These are phyloP conservation scores for Caracal caracal DNA, from an alignment of 2,113 vertebrate genomes.

Conservation along the genomic window DNA sequence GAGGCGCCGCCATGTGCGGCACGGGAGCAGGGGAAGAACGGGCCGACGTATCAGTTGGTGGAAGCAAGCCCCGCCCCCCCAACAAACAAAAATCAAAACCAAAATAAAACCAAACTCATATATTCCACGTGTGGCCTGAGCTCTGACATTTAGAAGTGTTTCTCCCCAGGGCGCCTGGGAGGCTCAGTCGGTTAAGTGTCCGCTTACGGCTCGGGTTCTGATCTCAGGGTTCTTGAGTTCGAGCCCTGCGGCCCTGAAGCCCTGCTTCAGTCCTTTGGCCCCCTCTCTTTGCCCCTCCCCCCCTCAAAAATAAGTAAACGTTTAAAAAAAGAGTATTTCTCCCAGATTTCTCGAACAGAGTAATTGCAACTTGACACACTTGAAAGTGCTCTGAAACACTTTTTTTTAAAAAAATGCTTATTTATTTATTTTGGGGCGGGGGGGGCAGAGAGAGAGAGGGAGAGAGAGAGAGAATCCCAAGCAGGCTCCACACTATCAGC, in stretches of 20 bases:
- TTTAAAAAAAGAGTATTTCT: background rate
- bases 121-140: background rate
- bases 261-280: no score
- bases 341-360: background rate
- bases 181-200: no score
- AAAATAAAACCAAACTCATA: background rate
- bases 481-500: no score
- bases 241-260: no score
- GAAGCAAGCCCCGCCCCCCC: background rate
- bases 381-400: background rate
- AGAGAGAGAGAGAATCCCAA: no score
- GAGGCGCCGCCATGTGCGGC: background rate
- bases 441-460: no score
- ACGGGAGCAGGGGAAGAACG: background rate
- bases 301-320: no score
- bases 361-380: background rate
- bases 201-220: no score
- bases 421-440: no score
- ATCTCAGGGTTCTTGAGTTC: no score
- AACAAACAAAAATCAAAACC: background rate
- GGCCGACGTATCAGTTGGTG: background rate
- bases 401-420: background rate
- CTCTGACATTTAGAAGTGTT: background rate
- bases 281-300: no score
- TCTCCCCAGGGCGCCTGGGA: background rate